These are phyloP conservation scores for Drosophila basisetae DNA, from an alignment of 2,888 invertebrate species.

Conservation along the genomic window DNA sequence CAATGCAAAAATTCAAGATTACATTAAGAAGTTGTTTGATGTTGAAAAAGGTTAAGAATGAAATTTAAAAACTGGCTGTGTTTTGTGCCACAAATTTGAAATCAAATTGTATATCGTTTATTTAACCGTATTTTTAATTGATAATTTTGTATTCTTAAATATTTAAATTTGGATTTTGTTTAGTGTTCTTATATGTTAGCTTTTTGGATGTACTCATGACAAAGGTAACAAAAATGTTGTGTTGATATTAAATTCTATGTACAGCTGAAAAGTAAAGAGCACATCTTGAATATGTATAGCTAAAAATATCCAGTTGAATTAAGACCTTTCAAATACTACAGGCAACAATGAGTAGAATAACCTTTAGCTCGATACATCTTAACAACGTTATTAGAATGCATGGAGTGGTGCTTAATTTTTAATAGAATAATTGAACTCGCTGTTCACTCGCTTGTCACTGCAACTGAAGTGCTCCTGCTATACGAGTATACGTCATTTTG, in stretches of 20 bases:
- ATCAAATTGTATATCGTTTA: not conserved
- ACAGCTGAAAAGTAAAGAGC: not conserved
- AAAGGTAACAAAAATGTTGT: not conserved
- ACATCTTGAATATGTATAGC: not conserved
- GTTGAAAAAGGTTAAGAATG: not conserved
- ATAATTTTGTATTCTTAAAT: not conserved
- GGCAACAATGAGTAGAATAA: not conserved
- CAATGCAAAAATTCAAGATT: not conserved
- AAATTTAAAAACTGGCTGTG: not conserved
- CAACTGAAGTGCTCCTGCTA: not conserved
- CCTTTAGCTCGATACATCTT: not conserved
- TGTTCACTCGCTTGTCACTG: conserved; percentile 1
- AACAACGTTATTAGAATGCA: not conserved
- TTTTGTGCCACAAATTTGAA: not conserved
- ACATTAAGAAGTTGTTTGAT: not conserved
- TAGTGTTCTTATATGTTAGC: not conserved
- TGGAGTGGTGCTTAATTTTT: not conserved
- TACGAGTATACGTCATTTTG: not conserved
- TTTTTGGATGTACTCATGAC: not conserved
- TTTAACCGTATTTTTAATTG: not conserved
- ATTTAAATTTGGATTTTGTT: not conserved
- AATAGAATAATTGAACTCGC: not conserved
- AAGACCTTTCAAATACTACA: not conserved
- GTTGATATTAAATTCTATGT: not conserved
- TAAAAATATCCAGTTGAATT: not conserved